Percentiles rank a stretch among this genome's conserved stretches.
phyloP scores from a whole-genome alignment of 2,797 vertebrate species.

The Gephyroberyx darwinii region DNA sequence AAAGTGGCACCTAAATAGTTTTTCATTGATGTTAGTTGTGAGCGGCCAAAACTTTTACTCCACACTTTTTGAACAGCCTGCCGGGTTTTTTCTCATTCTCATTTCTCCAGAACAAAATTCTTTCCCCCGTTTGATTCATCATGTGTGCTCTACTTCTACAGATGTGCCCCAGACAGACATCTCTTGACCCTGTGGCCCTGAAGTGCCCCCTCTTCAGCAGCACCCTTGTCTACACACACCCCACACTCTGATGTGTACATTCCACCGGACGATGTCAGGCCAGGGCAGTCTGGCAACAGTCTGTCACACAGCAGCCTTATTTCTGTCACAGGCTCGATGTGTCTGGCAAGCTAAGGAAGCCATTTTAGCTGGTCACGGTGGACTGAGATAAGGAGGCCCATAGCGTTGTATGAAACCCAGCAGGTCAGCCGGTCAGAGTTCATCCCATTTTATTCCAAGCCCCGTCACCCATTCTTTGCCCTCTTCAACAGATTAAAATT shows the following conservation, averaged over 20 bases:
- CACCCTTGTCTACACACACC: conserved; percentile 66
- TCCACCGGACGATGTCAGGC: conserved; percentile 78
- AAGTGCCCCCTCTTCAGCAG: conserved; percentile 59
- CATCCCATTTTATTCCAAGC: conserved; percentile 85
- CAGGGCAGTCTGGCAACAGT: conserved; percentile 75
- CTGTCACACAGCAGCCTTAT: conserved; percentile 59
- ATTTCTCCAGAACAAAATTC: background rate
- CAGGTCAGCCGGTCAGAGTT: background rate
- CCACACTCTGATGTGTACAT: conserved; percentile 75
- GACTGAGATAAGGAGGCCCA: background rate
- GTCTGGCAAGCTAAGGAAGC: conserved; percentile 43
- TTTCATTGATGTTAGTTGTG: background rate
- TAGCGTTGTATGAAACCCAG: background rate
- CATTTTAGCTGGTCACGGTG: conserved; percentile 15
- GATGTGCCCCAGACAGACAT: conserved; percentile 74
- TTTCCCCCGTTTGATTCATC: background rate
- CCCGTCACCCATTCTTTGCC: conserved; percentile 76
- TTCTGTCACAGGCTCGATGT: conserved; percentile 33
- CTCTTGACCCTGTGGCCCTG: conserved; percentile 76
- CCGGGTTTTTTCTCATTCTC: background rate
- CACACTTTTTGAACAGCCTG: background rate
- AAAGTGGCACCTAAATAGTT: background rate
- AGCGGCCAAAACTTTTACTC: background rate
- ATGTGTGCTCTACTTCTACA: conserved; percentile 49
- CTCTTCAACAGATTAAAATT: conserved; percentile 86